Evolutionary conservation across 2,888 invertebrate genomes (phyloP), one percentile per base, ranked within the genome.

Genomic region (Tipula unca): DNA sequence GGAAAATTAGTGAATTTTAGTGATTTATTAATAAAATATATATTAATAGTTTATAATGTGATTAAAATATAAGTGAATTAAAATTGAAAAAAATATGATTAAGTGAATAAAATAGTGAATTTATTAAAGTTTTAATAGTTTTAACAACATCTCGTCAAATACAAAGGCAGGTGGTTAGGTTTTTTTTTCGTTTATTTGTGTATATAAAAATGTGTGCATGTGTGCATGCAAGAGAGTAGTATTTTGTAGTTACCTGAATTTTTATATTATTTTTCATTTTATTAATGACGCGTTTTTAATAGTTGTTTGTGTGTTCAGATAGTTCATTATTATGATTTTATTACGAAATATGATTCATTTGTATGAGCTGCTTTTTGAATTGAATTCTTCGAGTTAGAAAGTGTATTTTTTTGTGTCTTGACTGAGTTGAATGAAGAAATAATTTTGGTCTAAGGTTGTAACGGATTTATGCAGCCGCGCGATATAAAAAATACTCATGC

Each of bases 251-350:
- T 69, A 69, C 69, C 69, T 69, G 69, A 69, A 69, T 6, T 20
- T 69, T 69, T 25, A 25, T 32, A 32, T 32, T 32, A 32, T 69
- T 69, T 69, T 69, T 25, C 25, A 25, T 69, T 69, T 69, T 69
- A 69, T 69, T 69, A 69, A 69, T 69, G 69, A 69, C 69, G 69
- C 69, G 69, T 69, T 69, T 69, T 69, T 69, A 69, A 69, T 69
- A 69, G 69, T 69, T 69, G 5, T 20, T 69, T 69, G 10, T 69
- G 25, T 69, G 69, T 25, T 69, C 25, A 69, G 69, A 69, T 69
- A 69, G 69, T 69, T 69, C 69, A 69, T 20, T 69, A 69, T 13
- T 69, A 69, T 69, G 69, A 54, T 54, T 54, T 54, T 54, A 54
- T 54, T 54, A 54, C 48, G 48, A 69, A 69, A 69, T 69, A 69